Base-by-base conservation (phyloP, 2,113 vertebrate species). In the Cromileptes altivelis region DNA sequence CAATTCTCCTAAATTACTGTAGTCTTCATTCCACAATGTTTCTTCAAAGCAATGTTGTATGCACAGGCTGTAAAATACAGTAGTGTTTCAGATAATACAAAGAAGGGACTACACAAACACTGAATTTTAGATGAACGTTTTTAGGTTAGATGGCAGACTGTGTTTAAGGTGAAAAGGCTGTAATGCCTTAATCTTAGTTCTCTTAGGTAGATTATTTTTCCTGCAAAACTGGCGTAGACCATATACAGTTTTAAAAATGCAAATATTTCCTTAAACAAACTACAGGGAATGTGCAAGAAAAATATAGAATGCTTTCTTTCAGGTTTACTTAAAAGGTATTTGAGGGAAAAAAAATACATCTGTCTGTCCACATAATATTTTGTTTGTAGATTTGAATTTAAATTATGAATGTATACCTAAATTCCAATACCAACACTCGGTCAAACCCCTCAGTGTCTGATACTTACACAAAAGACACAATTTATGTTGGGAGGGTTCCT, bases 11-110 rank as follows among this genome's bases (percentile, higher is more conserved):
- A 53, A 79, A 73, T 65, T 25, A 50, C 52, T 71, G 42, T 40
- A 47, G 55, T 65, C 62, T 37, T 70, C 53, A 63, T 70, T 55
- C 18, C 10, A 25, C n/a, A 60, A 15, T 50, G 13, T 75, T 53
- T 53, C 61, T 78, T 84, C 37, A 61, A 55, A 80, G 78, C 47
- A 55, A 14, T 30, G 27, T 25, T 76, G 19, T 49, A 5, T 61
- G 15, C 37, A 57, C 27, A 49, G 6, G 45, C 42, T 75, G 11
- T 70, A 33, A 45, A 25, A 58, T 23, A 57, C 6, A 50, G 15
- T 49, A 15, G 6, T 57, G 7, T 21, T 52, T 30, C 33, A 21
- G 18, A 58, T 56, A 6, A 15, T 27, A 50, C 50, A 37, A 33
- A 15, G 7, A 21, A 25, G 23, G 42, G 6, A 65, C 33, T 30